phyloP scores from a whole-genome alignment of 2,113 vertebrate genomes.

The Dryoscopus gambensis region DNA sequence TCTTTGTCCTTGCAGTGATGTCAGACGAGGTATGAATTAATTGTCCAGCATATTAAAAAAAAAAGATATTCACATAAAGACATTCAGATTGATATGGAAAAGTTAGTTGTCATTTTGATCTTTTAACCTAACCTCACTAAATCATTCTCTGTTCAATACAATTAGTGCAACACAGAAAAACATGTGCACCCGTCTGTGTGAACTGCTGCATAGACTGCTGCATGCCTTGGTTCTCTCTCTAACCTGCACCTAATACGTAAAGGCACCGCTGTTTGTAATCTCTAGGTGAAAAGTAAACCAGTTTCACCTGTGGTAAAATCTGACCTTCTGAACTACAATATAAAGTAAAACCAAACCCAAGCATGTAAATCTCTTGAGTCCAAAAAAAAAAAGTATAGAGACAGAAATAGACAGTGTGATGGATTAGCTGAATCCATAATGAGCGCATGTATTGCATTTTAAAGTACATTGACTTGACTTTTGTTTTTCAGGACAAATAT shows the following conservation, averaged over 20 bases:
- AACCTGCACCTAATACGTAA: background rate
- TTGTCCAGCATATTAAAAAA: background rate
- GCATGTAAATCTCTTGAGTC: background rate
- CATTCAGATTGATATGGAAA: background rate
- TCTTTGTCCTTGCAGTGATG: background rate
- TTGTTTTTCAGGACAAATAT: background rate
- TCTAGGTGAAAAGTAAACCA: background rate
- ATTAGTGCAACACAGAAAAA: background rate
- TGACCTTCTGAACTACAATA: background rate
- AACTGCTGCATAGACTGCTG: background rate
- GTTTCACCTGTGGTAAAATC: background rate
- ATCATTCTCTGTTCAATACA: background rate
- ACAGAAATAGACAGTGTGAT: background rate
- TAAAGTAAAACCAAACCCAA: background rate
- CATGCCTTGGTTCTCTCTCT: background rate
- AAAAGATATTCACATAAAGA: background rate
- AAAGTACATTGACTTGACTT: background rate
- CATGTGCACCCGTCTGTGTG: rapidly evolving
- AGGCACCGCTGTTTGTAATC: background rate
- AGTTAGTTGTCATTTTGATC: background rate
- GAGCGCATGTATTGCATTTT: background rate
- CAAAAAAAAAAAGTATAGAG: background rate
- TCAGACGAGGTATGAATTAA: background rate
- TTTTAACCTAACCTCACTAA: background rate
- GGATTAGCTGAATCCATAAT: background rate